Base-by-base conservation (phyloP, 2,113 vertebrate genomes). In the Silurus glanis region DNA sequence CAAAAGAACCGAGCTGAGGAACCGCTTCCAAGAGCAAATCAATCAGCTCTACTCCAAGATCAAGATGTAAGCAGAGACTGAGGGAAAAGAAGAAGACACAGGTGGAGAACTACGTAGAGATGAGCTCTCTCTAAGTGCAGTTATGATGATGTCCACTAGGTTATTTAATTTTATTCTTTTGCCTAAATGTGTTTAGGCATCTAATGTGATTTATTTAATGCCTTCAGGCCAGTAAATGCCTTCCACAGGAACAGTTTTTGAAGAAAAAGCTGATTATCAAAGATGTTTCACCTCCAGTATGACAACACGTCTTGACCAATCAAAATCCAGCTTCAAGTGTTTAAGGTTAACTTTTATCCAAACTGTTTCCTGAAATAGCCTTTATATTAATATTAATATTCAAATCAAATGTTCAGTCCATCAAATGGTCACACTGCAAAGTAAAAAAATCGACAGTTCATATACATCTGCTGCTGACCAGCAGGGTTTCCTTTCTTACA, bases 11-110 rank as follows among this genome's bases (percentile, higher is more conserved):
- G 96, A 98, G 69, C 94, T 99, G 9, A 95, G 94, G 61, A 96
- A 88, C 82, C 90, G 85, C 88, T 99, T 99, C 93, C 93, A 94
- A 91, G 90, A 95, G 19, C 94, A 98, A 90, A 97, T 99, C 53
- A 93, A 96, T 84, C 95, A 96, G 94, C 96, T 99, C 16, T 99
- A 99, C 89, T 92, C 97, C 80, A 96, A 95, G 88, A 94, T 96
- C 91, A 97, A 96, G 93, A 95, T 96, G 89, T 99, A 89, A 83
- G 55, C 56, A n/a, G 28, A 84, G 23, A 25, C 19, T 87, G 21
- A 58, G 67, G 28, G 51, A 72, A 16, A 72, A 56, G 49, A 83
- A 37, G 37, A 37, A 37, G 37, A 37, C 37, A 37, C 37, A 80
- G 56, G 84, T 17, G 59, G 53, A 82, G 59, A 83, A 64, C 37